Base-by-base conservation (phyloP, 2,888 invertebrate genomes). In the Drosophila histrio region DNA sequence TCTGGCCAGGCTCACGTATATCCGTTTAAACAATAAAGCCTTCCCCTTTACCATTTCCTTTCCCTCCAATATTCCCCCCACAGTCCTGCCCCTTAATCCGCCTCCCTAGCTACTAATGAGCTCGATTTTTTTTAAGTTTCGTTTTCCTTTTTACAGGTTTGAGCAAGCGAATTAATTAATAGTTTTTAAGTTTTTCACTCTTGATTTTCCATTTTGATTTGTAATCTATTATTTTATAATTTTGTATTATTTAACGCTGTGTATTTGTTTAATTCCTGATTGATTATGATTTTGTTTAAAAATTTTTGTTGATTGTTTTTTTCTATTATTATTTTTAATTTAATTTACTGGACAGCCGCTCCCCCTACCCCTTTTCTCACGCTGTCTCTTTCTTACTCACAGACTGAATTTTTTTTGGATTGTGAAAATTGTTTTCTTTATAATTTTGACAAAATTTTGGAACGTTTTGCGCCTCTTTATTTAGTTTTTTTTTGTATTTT, bases 1-100 rank as follows among this genome's bases (percentile, higher is more conserved):
- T 89, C 88, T 90, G 91, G 89, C 88, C 89, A 77, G 90, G 89
- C 85, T 90, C 91, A 83, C 89, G 91, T 87, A 90, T 91, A 87
- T 91, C 90, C 85, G 90, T 91, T 85, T 91, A 87, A 89, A 79
- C n/a, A 4, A 47, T 15, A 9, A 15, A 17, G 3, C 15, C 26
- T 11, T 5, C n/a, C 26, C 36, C 11, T 13, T n/a, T n/a, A n/a
- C n/a, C n/a, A n/a, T n/a, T n/a, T 9, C 46, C 24, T 17, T 13
- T 47, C 13, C 2, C 11, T 26, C 17, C 26, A 3, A 11, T 19
- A 6, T 8, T 41, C 15, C 17, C 9, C 4, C 17, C 28, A 47
- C 36, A 21, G 7, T 39, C 39, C 24, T 32, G 4, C 28, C 30
- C 19, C 3, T 17, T 13, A 19, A 49, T 5, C 21, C 47, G 11